Conservation (phyloP, 2,113 vertebrate genomes). For the Myxocyprinus asiaticus region DNA sequence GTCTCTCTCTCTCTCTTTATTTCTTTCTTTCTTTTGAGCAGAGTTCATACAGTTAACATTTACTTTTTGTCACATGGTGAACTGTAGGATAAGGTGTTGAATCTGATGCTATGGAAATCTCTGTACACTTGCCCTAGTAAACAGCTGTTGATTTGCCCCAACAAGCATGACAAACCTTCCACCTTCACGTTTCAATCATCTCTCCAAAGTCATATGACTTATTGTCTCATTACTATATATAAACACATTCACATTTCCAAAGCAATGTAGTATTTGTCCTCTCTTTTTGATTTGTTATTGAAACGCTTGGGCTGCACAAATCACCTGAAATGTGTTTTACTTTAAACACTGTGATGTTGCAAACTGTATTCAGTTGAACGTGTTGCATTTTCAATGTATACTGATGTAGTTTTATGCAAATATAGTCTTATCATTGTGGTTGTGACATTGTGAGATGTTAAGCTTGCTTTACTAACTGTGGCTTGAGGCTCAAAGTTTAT, state of each 20-base stretch:
- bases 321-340: neutral
- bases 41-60: neutral
- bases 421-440: neutral
- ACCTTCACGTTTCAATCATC: conserved; percentile 42
- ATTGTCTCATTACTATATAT: conserved; percentile 5
- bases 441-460: neutral
- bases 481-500: neutral
- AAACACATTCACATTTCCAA: neutral
- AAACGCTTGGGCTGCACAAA: neutral
- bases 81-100: neutral
- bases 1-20: neutral
- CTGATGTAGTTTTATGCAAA: neutral
- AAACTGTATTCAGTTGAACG: neutral
- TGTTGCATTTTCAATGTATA: neutral
- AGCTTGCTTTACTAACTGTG: neutral
- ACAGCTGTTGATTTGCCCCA: conserved; percentile 49
- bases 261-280: neutral
- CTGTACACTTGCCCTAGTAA: conserved; percentile 30
- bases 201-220: conserved; percentile 25
- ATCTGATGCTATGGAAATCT: conserved; percentile 25
- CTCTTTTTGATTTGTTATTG: neutral
- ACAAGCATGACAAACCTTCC: conserved; percentile 38
- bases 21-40: neutral
- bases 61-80: neutral
- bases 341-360: neutral